Evolutionary conservation across 2,888 invertebrate species (phyloP), one percentile per base, ranked within the genome.

Genomic region (Drosophila picticornis): DNA sequence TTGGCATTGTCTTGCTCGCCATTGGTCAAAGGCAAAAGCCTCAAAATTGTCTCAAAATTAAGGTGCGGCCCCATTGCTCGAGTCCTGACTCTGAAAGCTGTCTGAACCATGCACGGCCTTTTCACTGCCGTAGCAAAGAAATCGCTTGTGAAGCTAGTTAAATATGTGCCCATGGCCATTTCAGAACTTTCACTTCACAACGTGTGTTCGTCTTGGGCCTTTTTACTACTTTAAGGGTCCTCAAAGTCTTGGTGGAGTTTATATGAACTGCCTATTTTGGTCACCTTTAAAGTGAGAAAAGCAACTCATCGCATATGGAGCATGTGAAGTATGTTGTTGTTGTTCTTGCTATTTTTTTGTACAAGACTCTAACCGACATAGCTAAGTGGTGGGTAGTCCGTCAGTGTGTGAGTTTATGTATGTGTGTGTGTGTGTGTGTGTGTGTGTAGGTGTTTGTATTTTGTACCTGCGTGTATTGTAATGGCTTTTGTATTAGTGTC

Each of bases 401-500:
- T 32, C 36, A 27, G n/a, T 50, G 7, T 65, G 58, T 69, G 53
- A 32, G 62, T 66, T 61, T 40, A 50, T 40, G 56, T 48, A 57
- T 59, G 58, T 40, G 65, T 48, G 52, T 75, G 72, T 59, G 62
- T 55, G 63, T 75, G 68, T 61, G 53, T 67, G 62, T 74, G 66
- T 55, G 57, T 63, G 65, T 51, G 67, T 55, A 50, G 79, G 76
- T 65, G 60, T 58, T 59, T 76, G 69, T 64, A 59, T 70, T 67
- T 66, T 59, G 56, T 68, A 75, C 68, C 75, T 84, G 78, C 80
- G 80, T 84, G 84, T 84, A 88, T 88, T 86, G 89, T 86, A 88
- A 86, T 86, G 75, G 85, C 80, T 86, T 86, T 86, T 86, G 89
- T 86, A 88, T 88, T 88, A 86, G 85, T 86, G 89, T 84, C 89